phyloP scores from a whole-genome alignment of 2,113 vertebrate genomes.

The Dasypus novemcinctus region DNA sequence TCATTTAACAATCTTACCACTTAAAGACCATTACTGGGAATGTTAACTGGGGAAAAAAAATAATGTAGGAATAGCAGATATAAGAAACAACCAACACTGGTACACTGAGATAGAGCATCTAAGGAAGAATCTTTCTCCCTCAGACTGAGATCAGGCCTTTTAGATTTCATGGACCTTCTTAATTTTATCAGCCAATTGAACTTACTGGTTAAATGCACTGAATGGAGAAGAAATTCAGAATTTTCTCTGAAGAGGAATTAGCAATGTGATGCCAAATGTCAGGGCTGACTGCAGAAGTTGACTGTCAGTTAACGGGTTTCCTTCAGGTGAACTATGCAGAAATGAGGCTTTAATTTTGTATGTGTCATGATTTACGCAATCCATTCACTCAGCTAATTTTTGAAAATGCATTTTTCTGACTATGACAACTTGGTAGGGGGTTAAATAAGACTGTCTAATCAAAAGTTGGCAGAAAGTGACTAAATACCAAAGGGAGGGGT shows the following conservation, averaged over 20 bases:
- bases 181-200: neutral
- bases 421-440: neutral
- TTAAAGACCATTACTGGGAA: no score
- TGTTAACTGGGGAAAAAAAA: no score
- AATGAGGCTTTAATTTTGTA: neutral
- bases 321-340: neutral
- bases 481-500: neutral
- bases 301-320: neutral
- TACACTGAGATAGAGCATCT: neutral
- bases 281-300: neutral
- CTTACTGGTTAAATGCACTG: neutral
- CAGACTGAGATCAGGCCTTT: neutral
- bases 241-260: neutral
- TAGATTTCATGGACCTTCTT: neutral
- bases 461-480: slow-evolving; percentile 18
- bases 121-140: neutral
- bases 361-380: neutral
- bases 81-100: neutral
- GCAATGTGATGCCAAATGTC: neutral
- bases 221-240: neutral
- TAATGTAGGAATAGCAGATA: neutral
- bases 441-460: slow-evolving; percentile 47
- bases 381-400: neutral
- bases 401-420: neutral
- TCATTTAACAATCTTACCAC: no score